These are phyloP conservation scores for Neoitamus cyanurus DNA, from an alignment of 2,888 invertebrate species.

Conservation along the genomic window DNA sequence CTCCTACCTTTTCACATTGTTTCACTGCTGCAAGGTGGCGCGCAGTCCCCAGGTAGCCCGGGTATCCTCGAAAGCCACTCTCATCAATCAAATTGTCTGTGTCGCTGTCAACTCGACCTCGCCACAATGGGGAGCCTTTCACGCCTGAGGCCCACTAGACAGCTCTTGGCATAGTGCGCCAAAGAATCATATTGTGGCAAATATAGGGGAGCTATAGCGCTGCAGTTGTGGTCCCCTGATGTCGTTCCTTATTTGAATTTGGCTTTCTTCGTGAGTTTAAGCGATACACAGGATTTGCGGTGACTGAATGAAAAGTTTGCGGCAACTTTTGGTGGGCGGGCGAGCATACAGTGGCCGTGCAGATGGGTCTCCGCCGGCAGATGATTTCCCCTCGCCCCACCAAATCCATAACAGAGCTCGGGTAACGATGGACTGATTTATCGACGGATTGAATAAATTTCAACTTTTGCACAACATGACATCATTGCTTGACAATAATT, in stretches of 20 bases:
- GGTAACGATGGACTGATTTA: neutral
- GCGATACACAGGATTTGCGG: neutral
- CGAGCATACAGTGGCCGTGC: neutral
- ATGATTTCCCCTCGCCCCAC: neutral
- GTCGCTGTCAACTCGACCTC: slow-evolving; percentile 8
- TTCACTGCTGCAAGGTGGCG: neutral
- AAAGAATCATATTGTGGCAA: neutral
- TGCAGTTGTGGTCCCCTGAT: neutral
- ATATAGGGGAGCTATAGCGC: neutral
- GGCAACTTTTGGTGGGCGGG: neutral
- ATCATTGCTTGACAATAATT: neutral
- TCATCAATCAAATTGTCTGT: slow-evolving; percentile 24
- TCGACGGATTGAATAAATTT: neutral
- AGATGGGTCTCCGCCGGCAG: neutral
- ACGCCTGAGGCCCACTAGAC: neutral
- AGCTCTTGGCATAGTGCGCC: neutral
- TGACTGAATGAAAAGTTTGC: slow-evolving; percentile 11
- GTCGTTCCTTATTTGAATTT: neutral
- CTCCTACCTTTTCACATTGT: neutral
- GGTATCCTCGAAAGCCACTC: slow-evolving; percentile 15
- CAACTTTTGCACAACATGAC: neutral
- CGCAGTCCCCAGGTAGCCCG: neutral
- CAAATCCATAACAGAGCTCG: neutral
- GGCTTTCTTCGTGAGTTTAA: neutral
- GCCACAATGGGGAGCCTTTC: neutral